phyloP scores from a whole-genome alignment of 2,113 vertebrate species.

The Gorilla gorilla region DNA sequence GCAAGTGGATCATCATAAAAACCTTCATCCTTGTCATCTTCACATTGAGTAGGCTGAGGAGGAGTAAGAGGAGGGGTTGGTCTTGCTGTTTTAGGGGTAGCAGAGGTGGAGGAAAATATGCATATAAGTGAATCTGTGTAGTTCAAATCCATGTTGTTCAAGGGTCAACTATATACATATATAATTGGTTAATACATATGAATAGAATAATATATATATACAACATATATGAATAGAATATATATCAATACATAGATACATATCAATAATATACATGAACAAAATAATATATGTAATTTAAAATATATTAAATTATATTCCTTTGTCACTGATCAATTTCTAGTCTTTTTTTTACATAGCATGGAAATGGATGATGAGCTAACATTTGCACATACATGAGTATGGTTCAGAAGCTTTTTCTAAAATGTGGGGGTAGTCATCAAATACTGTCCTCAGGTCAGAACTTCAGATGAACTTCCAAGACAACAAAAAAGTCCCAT shows the following conservation, averaged over 20 bases:
- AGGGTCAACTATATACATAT: background rate
- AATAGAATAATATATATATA: background rate
- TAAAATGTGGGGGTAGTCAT: background rate
- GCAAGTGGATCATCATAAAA: background rate
- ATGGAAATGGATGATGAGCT: background rate
- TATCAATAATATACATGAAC: background rate
- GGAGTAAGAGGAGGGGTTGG: background rate
- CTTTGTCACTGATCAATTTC: background rate
- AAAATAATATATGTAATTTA: background rate
- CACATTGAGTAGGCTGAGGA: background rate
- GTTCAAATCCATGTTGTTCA: background rate
- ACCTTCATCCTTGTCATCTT: background rate
- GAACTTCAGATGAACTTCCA: background rate
- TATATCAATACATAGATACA: background rate
- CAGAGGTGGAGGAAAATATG: background rate
- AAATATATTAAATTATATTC: background rate
- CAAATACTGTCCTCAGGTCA: background rate
- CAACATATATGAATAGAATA: background rate
- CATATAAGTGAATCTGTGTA: background rate
- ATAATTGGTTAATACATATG: background rate
- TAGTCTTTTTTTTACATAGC: background rate
- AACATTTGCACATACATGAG: background rate
- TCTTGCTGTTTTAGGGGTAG: background rate
- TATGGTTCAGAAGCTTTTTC: background rate
- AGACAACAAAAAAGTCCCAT: background rate